Evolutionary conservation across 2,113 vertebrate species (phyloP).

Genomic region (Saccopteryx bilineata): DNA sequence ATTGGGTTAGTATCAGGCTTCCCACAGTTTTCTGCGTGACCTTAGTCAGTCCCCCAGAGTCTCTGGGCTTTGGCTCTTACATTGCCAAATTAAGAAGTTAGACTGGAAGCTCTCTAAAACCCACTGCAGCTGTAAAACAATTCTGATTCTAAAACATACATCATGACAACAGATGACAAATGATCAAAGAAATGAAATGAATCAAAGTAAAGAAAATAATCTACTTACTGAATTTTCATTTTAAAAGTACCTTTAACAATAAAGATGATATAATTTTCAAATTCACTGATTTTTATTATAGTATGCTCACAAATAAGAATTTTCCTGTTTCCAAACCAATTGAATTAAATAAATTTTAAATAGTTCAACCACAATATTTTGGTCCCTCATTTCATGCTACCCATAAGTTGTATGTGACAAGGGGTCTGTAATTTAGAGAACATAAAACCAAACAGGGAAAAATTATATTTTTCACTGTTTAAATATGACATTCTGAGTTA

Average conservation of each 20-base stretch:
- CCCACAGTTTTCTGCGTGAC: background rate
- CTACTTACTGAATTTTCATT: background rate
- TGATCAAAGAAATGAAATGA: background rate
- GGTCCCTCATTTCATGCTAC: background rate
- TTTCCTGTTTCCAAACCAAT: background rate
- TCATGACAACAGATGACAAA: background rate
- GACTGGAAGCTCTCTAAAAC: background rate
- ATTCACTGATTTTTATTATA: constrained; percentile 27
- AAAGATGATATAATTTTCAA: constrained; percentile 26
- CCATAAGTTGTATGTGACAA: background rate
- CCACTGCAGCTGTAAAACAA: background rate
- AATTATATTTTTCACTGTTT: background rate
- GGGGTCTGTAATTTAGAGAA: background rate
- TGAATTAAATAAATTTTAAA: background rate
- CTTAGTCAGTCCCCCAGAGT: background rate
- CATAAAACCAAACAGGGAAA: background rate
- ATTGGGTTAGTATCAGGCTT: background rate
- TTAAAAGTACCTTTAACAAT: constrained; percentile 17
- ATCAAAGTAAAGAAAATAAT: constrained; percentile 17
- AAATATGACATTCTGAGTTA: background rate
- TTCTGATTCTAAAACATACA: constrained; percentile 33
- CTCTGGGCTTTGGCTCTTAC: background rate
- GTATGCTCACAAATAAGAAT: background rate
- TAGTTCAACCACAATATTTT: background rate
- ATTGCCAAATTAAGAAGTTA: background rate